A percentile compares a stretch with the other conserved stretches of the same genome.
Conservation (phyloP, 2,113 vertebrate genomes). For the Chitala chitala region DNA sequence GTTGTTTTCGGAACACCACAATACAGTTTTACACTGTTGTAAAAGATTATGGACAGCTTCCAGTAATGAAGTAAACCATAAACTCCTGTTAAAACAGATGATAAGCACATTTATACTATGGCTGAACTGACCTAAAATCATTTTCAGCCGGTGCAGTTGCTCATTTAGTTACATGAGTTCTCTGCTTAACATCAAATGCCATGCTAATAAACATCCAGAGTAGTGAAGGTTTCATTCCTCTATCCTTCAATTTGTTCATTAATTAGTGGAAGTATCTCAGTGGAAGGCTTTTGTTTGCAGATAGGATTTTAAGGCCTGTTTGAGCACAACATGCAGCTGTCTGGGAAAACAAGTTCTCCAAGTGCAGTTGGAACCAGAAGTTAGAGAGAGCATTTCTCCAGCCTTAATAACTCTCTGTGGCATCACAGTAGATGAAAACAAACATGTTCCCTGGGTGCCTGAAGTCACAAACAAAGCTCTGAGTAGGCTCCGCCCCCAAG, state of each 20-base stretch:
- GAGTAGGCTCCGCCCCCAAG: background rate
- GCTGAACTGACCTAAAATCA: background rate
- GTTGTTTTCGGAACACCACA: background rate
- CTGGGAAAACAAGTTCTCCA: background rate
- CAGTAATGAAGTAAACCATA: background rate
- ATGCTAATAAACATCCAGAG: background rate
- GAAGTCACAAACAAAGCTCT: background rate
- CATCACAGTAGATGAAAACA: slow-evolving; percentile 11
- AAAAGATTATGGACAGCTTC: background rate
- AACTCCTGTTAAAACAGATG: background rate
- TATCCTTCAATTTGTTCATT: background rate
- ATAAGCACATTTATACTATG: background rate
- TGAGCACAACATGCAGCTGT: background rate
- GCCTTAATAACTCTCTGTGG: background rate
- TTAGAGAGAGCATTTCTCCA: background rate
- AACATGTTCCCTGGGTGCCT: background rate
- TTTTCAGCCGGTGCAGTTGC: background rate
- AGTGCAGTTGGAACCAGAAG: background rate
- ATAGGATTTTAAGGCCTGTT: slow-evolving; percentile 4
- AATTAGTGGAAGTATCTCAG: background rate
- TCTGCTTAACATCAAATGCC: background rate
- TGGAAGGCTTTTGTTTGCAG: background rate
- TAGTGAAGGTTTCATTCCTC: background rate
- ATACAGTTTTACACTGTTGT: background rate
- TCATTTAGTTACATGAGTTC: background rate